Conservation (phyloP, 1,140 invertebrate genomes). For the Propsilocerus akamusi region DNA sequence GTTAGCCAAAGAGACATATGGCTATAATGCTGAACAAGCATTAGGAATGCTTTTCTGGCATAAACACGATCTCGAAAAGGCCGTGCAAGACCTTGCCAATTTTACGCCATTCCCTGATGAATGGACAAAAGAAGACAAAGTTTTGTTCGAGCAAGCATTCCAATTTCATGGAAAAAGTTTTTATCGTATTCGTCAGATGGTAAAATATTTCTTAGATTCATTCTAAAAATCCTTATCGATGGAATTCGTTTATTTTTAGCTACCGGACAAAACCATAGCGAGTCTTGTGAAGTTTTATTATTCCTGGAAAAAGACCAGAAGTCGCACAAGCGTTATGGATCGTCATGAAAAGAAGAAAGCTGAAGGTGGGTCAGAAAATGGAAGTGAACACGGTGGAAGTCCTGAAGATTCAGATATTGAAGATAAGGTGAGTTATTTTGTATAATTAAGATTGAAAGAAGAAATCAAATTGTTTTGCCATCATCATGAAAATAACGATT, state of each 20-base stretch:
- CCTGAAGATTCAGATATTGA: constrained; percentile 76
- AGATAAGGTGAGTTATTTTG: constrained; percentile 58
- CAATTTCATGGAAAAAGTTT: constrained; percentile 98
- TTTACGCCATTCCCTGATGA: constrained; percentile 96
- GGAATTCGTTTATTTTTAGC: constrained; percentile 29
- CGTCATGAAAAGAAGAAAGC: constrained; percentile 30
- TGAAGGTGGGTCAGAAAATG: constrained; percentile 58
- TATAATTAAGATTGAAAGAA: too few relatives aligned
- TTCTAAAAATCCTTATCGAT: background rate
- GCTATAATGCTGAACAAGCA: constrained; percentile 94
- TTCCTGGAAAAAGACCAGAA: constrained; percentile 92
- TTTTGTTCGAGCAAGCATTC: constrained; percentile 94
- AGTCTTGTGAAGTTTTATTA: constrained; percentile 96
- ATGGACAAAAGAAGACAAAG: constrained; percentile 96
- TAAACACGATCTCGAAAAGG: constrained; percentile 85
- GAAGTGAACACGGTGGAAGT: constrained; percentile 48
- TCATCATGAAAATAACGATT: too few relatives aligned
- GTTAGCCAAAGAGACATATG: constrained; percentile 94
- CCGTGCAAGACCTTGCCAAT: constrained; percentile 82
- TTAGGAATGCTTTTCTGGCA: constrained; percentile 97
- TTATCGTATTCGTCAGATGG: constrained; percentile 93
- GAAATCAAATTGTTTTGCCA: too few relatives aligned
- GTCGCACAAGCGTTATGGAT: constrained; percentile 85
- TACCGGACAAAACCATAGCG: constrained; percentile 93
- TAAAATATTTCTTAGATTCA: constrained; percentile 23